phyloP scores from a whole-genome alignment of 2,888 invertebrate species.

The Eilema sororculum region DNA sequence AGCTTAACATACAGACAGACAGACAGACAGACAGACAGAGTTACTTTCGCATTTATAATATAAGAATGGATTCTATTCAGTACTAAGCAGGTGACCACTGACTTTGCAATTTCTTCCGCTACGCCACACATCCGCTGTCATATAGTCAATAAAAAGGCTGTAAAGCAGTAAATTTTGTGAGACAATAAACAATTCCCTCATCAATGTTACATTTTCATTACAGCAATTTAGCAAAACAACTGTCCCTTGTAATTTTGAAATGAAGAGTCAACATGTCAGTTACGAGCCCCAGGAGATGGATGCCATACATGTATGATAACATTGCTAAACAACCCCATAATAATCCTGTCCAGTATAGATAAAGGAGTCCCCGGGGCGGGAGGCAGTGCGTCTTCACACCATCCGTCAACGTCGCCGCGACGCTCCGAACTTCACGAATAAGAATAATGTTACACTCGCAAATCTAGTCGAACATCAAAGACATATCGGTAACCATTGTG shows the following conservation, averaged over 20 bases:
- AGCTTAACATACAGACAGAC: too few relatives aligned
- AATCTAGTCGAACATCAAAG: slow-evolving; percentile 43
- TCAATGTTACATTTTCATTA: neutral
- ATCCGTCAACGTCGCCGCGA: slow-evolving; percentile 47
- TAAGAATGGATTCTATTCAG: too few relatives aligned
- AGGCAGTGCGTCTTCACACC: slow-evolving; percentile 45
- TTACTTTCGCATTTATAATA: too few relatives aligned
- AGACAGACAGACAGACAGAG: too few relatives aligned
- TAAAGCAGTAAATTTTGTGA: neutral
- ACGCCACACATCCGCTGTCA: neutral
- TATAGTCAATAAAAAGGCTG: neutral
- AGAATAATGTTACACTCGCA: slow-evolving; percentile 44
- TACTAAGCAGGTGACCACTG: too few relatives aligned
- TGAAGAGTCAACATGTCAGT: slow-evolving; percentile 17
- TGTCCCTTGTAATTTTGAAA: slow-evolving; percentile 16
- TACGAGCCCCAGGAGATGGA: slow-evolving; percentile 42
- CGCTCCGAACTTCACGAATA: slow-evolving; percentile 39
- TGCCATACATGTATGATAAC: slow-evolving; percentile 48
- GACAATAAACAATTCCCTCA: neutral
- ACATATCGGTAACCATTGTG: slow-evolving; percentile 27
- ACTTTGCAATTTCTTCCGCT: neutral
- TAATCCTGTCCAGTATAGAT: slow-evolving; percentile 51
- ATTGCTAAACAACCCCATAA: slow-evolving; percentile 49
- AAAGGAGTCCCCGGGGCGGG: slow-evolving; percentile 41
- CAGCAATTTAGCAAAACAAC: slow-evolving; percentile 11